Percentiles rank a stretch among this genome's conserved stretches.
Conservation (phyloP, 2,797 vertebrate genomes). For the Synaphobranchus kaupii region DNA sequence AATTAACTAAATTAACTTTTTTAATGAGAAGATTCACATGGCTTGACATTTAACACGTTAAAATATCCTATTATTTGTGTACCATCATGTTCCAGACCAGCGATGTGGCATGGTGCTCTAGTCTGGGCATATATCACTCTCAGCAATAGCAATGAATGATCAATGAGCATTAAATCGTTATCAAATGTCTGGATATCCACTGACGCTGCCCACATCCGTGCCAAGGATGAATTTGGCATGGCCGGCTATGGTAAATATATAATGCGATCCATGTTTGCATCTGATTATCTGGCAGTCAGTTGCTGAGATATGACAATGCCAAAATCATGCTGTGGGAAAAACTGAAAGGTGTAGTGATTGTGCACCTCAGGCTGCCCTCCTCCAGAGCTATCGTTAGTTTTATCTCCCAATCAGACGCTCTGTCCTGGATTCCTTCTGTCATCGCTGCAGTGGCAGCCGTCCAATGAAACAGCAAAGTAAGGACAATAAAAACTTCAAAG, state of each 20-base stretch:
- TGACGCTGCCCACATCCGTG: no score
- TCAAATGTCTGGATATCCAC: background rate
- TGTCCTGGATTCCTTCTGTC: conserved; percentile 24
- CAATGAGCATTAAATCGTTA: background rate
- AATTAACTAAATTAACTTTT: no score
- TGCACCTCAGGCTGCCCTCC: conserved; percentile 23
- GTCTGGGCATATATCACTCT: background rate
- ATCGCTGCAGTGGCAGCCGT: conserved; percentile 29
- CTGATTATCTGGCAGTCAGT: conserved; percentile 30
- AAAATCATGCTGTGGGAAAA: conserved; percentile 11
- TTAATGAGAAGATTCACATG: no score
- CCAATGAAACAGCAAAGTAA: conserved; percentile 41
- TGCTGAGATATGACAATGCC: conserved; percentile 17
- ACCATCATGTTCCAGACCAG: background rate
- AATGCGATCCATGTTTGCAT: conserved; percentile 21
- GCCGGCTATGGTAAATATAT: background rate
- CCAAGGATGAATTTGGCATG: background rate
- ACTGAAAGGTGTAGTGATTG: conserved; percentile 34
- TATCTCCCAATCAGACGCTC: conserved; percentile 39
- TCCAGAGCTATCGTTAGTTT: conserved; percentile 29
- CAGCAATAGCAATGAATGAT: background rate
- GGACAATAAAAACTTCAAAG: conserved; percentile 43
- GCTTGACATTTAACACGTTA: background rate
- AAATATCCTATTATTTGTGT: background rate
- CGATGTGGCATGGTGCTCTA: background rate